phyloP scores from a whole-genome alignment of 1,140 invertebrate genomes.

The Ylistrum balloti region DNA sequence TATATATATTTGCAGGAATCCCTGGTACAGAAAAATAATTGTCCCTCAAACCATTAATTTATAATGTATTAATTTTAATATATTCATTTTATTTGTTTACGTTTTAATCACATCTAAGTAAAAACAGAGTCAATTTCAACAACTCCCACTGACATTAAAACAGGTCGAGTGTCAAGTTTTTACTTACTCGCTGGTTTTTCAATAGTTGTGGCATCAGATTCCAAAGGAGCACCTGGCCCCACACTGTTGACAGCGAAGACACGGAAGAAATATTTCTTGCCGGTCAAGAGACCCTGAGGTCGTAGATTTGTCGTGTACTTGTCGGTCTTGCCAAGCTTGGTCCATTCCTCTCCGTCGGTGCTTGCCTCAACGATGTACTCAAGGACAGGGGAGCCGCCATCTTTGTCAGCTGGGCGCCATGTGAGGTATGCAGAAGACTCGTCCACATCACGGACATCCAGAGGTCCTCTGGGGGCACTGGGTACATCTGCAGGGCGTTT shows the following conservation, averaged over 20 bases:
- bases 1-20: too few species aligned
- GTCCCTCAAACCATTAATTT: too few species aligned
- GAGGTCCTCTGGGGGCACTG: constrained; percentile 62
- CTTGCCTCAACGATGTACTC: constrained; percentile 95
- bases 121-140: too few species aligned
- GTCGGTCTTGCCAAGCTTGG: constrained; percentile 91
- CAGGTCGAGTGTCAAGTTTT: too few species aligned
- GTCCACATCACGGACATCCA: constrained; percentile 85
- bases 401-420: constrained; percentile 98
- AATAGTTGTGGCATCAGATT: constrained; percentile 93
- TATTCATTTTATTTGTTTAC: too few species aligned
- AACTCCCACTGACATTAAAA: too few species aligned
- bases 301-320: constrained; percentile 78
- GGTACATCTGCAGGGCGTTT: constrained; percentile 68
- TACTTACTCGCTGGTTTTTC: constrained; percentile 86
- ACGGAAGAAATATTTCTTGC: constrained; percentile 82
- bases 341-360: constrained; percentile 86
- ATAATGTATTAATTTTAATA: too few species aligned
- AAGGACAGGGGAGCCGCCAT: constrained; percentile 97
- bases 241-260: constrained; percentile 96
- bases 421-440: constrained; percentile 91
- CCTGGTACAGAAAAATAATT: too few species aligned
- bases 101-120: too few species aligned
- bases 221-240: constrained; percentile 92
- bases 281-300: constrained; percentile 88